Evolutionary conservation across 2,888 invertebrate genomes (phyloP).

Genomic region (Flexamia atlantica): DNA sequence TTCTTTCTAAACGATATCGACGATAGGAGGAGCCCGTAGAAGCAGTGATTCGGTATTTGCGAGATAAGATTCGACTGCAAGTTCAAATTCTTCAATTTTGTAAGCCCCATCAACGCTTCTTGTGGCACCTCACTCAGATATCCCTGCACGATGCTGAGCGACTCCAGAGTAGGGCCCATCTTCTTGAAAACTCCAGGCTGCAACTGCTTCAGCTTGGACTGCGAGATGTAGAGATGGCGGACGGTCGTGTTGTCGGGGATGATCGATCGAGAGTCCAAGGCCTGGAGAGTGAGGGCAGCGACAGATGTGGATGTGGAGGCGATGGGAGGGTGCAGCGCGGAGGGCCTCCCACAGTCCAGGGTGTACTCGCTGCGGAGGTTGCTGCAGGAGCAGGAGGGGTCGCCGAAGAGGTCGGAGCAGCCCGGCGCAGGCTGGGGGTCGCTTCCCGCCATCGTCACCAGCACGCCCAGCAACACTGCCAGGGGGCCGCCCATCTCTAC

Average conservation of each 20-base stretch:
- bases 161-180: slow-evolving; percentile 72
- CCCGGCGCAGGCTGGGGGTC: slow-evolving; percentile 23
- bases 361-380: slow-evolving; percentile 94
- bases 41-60: slow-evolving; percentile 90
- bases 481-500: slow-evolving; percentile 4
- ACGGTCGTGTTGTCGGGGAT: slow-evolving; percentile 84
- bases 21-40: slow-evolving; percentile 89
- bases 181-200: slow-evolving; percentile 16
- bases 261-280: slow-evolving; percentile 88
- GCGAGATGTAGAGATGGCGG: slow-evolving; percentile 86
- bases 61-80: slow-evolving; percentile 88
- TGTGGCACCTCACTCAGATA: slow-evolving; percentile 86
- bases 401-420: slow-evolving; percentile 87
- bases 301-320: slow-evolving; percentile 79
- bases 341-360: slow-evolving; percentile 91
- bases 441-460: slow-evolving; percentile 22
- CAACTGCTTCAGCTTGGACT: slow-evolving; percentile 79
- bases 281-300: slow-evolving; percentile 92
- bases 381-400: slow-evolving; percentile 93
- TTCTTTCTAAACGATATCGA: slow-evolving; percentile 91
- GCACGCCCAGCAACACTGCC: slow-evolving; percentile 5
- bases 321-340: slow-evolving; percentile 84
- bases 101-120: slow-evolving; percentile 77
- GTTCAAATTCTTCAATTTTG: slow-evolving; percentile 60
- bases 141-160: slow-evolving; percentile 86